phyloP scores from a whole-genome alignment of 2,113 vertebrate genomes.

The Indicator maculatus region DNA sequence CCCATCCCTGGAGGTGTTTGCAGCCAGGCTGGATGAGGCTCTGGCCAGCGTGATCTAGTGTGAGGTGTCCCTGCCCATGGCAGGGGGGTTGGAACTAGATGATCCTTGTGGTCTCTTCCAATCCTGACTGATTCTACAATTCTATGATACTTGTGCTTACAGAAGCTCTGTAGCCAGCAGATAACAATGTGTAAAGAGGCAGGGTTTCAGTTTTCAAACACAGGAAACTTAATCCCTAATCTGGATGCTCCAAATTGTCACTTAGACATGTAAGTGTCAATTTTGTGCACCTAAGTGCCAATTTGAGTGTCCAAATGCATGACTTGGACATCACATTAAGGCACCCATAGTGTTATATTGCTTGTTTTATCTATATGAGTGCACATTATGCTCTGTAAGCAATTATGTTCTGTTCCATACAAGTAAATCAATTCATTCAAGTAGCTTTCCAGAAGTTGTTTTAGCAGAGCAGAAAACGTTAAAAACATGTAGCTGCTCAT shows the following conservation, averaged over 20 bases:
- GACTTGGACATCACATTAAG: slow-evolving; percentile 62
- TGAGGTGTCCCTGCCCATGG: too few species aligned
- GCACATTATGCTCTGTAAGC: slow-evolving; percentile 38
- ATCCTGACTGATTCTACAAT: too few species aligned
- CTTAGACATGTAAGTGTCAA: slow-evolving; percentile 53
- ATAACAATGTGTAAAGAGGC: slow-evolving; percentile 14
- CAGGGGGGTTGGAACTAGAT: too few species aligned
- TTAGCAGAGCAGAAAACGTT: slow-evolving; percentile 46
- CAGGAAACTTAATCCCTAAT: slow-evolving; percentile 33
- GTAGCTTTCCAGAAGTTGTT: slow-evolving; percentile 24
- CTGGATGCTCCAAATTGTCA: slow-evolving; percentile 53
- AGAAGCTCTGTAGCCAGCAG: not conserved
- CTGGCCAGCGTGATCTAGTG: too few species aligned
- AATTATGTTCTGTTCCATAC: slow-evolving; percentile 43
- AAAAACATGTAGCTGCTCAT: slow-evolving; percentile 14
- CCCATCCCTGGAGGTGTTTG: too few species aligned
- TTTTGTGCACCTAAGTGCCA: slow-evolving; percentile 59
- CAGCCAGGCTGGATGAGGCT: too few species aligned
- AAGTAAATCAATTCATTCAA: slow-evolving; percentile 58
- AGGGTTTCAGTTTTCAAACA: slow-evolving; percentile 44
- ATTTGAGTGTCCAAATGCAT: slow-evolving; percentile 60
- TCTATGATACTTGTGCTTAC: not conserved
- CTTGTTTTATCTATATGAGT: slow-evolving; percentile 63
- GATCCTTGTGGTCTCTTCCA: too few species aligned
- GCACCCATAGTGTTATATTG: slow-evolving; percentile 28